A percentile compares a stretch with the other conserved stretches of the same genome.
Evolutionary conservation across 2,888 invertebrate genomes (phyloP).

Genomic region (Gandaritis pyraliata): DNA sequence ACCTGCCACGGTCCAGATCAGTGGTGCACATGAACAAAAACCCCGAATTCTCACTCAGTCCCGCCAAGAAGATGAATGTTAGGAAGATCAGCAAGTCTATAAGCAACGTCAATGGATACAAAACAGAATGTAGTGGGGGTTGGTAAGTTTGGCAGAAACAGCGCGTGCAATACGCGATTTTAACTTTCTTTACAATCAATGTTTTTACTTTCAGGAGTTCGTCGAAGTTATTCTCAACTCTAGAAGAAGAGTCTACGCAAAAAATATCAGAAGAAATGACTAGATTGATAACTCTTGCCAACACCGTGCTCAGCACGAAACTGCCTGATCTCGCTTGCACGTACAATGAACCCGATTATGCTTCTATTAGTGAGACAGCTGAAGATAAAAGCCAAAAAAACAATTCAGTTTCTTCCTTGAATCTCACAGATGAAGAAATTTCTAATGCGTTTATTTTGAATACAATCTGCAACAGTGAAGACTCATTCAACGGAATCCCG

Average conservation of each 20-base stretch:
- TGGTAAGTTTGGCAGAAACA: conserved; percentile 56
- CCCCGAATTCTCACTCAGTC: conserved; percentile 59
- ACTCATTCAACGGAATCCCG: conserved; percentile 51
- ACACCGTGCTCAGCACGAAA: conserved; percentile 75
- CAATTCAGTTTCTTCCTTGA: conserved; percentile 51
- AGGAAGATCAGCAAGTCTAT: conserved; percentile 78
- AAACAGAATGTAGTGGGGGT: conserved; percentile 57
- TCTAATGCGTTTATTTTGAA: conserved; percentile 55
- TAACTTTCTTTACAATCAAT: neutral
- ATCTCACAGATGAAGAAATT: conserved; percentile 55
- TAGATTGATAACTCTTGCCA: conserved; percentile 79
- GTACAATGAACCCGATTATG: conserved; percentile 51
- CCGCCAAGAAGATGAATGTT: conserved; percentile 66
- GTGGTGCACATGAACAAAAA: conserved; percentile 73
- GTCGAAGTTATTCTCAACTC: conserved; percentile 66
- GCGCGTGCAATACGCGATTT: neutral
- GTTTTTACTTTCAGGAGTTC: conserved; percentile 63
- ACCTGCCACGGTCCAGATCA: conserved; percentile 74
- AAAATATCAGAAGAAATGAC: conserved; percentile 77
- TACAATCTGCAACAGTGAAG: conserved; percentile 51
- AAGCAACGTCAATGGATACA: conserved; percentile 73
- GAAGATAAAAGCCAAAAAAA: conserved; percentile 46
- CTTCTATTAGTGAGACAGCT: conserved; percentile 39
- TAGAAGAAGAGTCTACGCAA: conserved; percentile 63
- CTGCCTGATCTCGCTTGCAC: conserved; percentile 73